phyloP scores from a whole-genome alignment of 2,113 vertebrate species.

The Arvicanthis niloticus region DNA sequence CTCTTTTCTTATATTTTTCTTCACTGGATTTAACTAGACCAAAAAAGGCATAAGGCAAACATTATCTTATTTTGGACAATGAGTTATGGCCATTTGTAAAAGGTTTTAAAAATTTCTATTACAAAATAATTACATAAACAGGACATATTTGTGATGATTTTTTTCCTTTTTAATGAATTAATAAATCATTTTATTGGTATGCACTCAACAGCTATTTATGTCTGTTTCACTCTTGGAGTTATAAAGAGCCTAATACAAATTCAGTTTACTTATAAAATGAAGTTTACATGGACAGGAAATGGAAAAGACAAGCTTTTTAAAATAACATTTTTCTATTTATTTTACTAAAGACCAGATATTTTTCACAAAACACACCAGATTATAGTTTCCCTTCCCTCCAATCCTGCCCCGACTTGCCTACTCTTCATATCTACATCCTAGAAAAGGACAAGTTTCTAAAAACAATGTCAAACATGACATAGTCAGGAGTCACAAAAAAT shows the following conservation, averaged over 20 bases:
- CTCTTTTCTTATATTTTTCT: not conserved
- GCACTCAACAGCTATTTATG: not conserved
- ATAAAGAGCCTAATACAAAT: not conserved
- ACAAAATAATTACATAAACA: not conserved
- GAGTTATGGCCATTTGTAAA: not conserved
- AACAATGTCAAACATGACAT: not conserved
- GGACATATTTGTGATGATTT: not conserved
- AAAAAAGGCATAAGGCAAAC: not conserved
- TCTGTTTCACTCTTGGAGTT: not conserved
- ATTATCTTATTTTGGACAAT: not conserved
- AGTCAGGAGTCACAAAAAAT: not conserved
- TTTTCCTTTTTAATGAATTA: not conserved
- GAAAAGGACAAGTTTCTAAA: not conserved
- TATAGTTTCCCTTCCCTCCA: not conserved
- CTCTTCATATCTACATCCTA: not conserved
- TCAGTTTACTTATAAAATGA: not conserved
- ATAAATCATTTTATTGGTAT: not conserved
- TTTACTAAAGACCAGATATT: too few species aligned
- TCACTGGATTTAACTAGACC: not conserved
- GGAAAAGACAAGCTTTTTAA: not conserved
- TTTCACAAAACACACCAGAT: not conserved
- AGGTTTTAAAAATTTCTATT: not conserved
- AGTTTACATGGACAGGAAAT: not conserved
- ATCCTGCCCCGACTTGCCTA: not conserved
- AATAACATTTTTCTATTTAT: not conserved